Evolutionary conservation across 2,888 invertebrate species (phyloP), one percentile per base, ranked within the genome.

Genomic region (Lochmaea crataegi): DNA sequence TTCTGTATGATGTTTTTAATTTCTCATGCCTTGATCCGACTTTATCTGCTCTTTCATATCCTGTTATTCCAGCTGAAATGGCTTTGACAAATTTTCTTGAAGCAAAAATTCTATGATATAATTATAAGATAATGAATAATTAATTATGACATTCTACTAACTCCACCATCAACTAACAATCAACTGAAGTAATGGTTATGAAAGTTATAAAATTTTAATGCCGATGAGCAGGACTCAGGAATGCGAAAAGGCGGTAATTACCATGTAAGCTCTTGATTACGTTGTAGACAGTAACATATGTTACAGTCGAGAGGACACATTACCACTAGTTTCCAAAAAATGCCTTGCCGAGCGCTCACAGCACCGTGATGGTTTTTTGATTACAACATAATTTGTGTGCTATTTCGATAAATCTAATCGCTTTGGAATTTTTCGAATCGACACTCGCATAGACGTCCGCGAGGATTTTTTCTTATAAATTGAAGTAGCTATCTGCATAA

Each of bases 221-320:
- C 16, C 53, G 53, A 53, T 53, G 18, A 53, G n/a, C 14, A 53
- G 10, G 2, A 53, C 2, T 53, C 18, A 1, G 10, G 11, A 45
- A 45, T 14, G 45, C 11, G 45, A 18, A 5, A 9, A 38, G 32
- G 32, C 32, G 32, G n/a, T 76, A 76, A 78, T 77, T 78, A 77
- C 76, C 71, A 70, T 75, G 77, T 74, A 76, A 78, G 75, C 75
- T 74, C 71, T 74, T 76, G 78, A 78, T 77, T 76, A 76, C 77
- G 68, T 63, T 72, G 77, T 74, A 68, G 75, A 66, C 75, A 75
- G 72, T 76, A 77, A 77, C 78, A 78, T 74, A 77, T 76, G 75
- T 77, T 77, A 76, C 77, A 76, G 10, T 77, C 67, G 58, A 74
- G 75, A 70, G 63, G 76, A 72, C 70, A 66, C 68, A 53, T 61